Evolutionary conservation across 2,888 invertebrate species (phyloP), one percentile per base, ranked within the genome.

Genomic region (Phorcus lineatus): DNA sequence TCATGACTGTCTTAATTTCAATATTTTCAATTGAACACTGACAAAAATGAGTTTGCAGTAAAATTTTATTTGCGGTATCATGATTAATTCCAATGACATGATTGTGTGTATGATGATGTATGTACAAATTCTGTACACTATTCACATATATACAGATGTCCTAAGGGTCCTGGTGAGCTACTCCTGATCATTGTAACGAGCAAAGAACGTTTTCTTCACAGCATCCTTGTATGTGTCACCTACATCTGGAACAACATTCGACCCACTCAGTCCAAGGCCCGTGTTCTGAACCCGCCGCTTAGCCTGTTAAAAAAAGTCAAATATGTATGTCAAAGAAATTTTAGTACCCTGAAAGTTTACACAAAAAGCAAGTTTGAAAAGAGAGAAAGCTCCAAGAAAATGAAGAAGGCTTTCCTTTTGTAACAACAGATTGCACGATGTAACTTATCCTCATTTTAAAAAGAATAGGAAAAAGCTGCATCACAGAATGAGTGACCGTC

Each of bases 141-240:
- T 62, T 62, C 28, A 62, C 62, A 62, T 28, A 62, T 24, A 62
- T 62, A 62, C 62, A 62, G 28, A 28, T 22, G 28, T 4, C 6
- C 31, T 19, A 24, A 22, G 17, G n/a, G 9, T 19, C 9, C 28
- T 79, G 40, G 31, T 13, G 22, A 22, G 11, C 88, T 85, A 89
- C 28, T 90, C 88, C 54, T 96, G 94, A 93, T 97, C 97, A 92
- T 96, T 96, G 91, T 96, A 97, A 90, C 97, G 95, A 0, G 97
- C 96, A 90, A 96, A 96, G 96, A 97, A 97, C 92, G 97, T 95
- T 93, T 97, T 97, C 92, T 97, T 96, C 0, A 97, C 97, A 82
- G 97, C 96, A 90, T 97, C 97, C 94, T 97, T 95, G 92, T 97
- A 97, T 0, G 97, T 96, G 91, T 97, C 96, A 22, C 96, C 96